Evolutionary conservation across 2,113 vertebrate genomes (phyloP).

Genomic region (Sebastes schlegelii): DNA sequence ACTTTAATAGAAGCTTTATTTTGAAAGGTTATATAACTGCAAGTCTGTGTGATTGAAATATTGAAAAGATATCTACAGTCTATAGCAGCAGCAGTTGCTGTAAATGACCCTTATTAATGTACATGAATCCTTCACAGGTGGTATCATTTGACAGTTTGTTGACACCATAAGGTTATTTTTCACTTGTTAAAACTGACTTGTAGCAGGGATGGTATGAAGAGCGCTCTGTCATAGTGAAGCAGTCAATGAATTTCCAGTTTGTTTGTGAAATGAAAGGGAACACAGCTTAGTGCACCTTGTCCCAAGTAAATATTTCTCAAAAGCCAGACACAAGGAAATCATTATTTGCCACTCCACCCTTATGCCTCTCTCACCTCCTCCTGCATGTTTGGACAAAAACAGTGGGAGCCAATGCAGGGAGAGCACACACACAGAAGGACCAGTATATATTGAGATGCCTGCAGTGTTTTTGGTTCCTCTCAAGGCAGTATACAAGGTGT

Average conservation of each 20-base stretch:
- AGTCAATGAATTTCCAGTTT: slow-evolving; percentile 74
- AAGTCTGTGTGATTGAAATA: slow-evolving; percentile 15
- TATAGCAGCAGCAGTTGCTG: neutral
- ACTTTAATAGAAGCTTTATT: slow-evolving; percentile 55
- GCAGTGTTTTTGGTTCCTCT: slow-evolving; percentile 59
- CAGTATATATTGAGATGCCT: slow-evolving; percentile 73
- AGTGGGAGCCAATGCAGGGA: slow-evolving; percentile 75
- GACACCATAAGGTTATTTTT: slow-evolving; percentile 9
- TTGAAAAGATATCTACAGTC: neutral
- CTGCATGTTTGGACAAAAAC: slow-evolving; percentile 74
- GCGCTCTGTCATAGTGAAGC: slow-evolving; percentile 45
- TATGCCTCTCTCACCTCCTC: slow-evolving; percentile 70
- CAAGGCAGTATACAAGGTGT: slow-evolving; percentile 61
- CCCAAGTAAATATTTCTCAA: slow-evolving; percentile 85
- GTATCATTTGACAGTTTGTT: neutral
- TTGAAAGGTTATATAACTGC: slow-evolving; percentile 38
- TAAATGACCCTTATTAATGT: neutral
- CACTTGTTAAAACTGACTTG: slow-evolving; percentile 2
- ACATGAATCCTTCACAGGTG: neutral
- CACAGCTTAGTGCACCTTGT: slow-evolving; percentile 61
- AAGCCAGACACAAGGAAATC: slow-evolving; percentile 77
- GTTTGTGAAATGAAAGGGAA: slow-evolving; percentile 78
- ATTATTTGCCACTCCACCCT: slow-evolving; percentile 78
- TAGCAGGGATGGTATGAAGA: slow-evolving; percentile 3
- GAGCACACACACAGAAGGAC: slow-evolving; percentile 62